Percentiles rank a stretch among this genome's conserved stretches.
These are phyloP conservation scores for Hypotaenidia philippensis DNA, from an alignment of 2,797 vertebrate species.

Conservation along the genomic window DNA sequence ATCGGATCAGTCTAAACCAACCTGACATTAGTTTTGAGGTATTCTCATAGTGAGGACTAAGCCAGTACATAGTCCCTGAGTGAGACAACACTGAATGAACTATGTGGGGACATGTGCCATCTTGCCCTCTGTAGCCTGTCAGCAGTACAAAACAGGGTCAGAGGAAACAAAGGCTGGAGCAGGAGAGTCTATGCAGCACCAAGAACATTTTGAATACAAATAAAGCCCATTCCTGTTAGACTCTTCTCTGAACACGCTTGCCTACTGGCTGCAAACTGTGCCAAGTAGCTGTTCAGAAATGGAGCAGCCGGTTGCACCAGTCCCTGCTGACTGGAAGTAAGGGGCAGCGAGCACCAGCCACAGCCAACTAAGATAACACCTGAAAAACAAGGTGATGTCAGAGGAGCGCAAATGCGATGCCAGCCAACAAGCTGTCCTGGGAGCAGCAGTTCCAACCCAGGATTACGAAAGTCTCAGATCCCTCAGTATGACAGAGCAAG, in stretches of 20 bases:
- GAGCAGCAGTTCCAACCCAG: not conserved
- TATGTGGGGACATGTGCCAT: not conserved
- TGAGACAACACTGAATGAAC: not conserved
- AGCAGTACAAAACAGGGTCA: not conserved
- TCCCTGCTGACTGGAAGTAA: not conserved
- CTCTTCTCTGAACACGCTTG: not conserved
- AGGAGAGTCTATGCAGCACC: not conserved
- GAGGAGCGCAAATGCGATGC: not conserved
- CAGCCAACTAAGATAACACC: not conserved
- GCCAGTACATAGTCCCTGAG: not conserved
- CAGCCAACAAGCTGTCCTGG: constrained; percentile 12
- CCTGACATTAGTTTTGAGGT: not conserved
- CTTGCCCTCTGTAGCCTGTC: not conserved
- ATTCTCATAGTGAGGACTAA: not conserved
- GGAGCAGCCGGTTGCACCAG: not conserved
- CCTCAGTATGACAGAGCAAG: not conserved
- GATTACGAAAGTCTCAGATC: constrained; percentile 8
- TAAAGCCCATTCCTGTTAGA: not conserved
- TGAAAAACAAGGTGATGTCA: constrained; percentile 43
- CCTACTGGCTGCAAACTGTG: not conserved
- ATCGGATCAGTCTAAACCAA: not conserved
- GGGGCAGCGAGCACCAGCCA: not conserved
- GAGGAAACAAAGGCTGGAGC: constrained; percentile 39
- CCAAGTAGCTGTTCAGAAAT: not conserved
- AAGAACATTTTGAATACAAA: not conserved